These are phyloP conservation scores for Dermatemys mawii DNA, from an alignment of 2,113 vertebrate genomes.

Conservation along the genomic window DNA sequence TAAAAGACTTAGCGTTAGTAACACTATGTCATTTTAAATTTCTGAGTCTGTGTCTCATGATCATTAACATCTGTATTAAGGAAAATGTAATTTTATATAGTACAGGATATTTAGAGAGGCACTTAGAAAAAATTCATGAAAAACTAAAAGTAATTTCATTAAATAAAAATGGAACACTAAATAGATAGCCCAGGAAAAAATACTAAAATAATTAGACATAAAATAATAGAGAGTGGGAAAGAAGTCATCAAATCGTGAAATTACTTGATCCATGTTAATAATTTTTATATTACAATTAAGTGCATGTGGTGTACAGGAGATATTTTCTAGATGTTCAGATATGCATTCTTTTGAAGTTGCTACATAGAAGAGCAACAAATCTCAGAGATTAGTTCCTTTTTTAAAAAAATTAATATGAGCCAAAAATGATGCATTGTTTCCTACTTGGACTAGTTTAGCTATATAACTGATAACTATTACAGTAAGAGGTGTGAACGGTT, in stretches of 20 bases:
- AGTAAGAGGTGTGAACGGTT: neutral
- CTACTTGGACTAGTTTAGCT: neutral
- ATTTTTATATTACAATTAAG: neutral
- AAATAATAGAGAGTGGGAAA: neutral
- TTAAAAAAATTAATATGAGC: neutral
- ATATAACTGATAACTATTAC: neutral
- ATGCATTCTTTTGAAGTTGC: neutral
- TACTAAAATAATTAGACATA: neutral
- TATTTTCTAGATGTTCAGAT: neutral
- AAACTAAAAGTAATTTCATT: neutral
- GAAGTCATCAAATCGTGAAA: neutral
- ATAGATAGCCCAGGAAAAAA: neutral
- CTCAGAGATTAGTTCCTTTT: neutral
- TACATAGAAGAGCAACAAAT: neutral
- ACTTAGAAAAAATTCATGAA: neutral
- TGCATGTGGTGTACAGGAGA: neutral
- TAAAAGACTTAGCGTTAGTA: neutral
- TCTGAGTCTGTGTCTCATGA: neutral
- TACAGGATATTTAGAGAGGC: neutral
- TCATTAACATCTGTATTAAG: neutral
- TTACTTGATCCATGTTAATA: neutral
- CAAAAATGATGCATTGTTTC: neutral
- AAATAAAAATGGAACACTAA: slow-evolving; percentile 11
- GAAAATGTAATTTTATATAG: neutral
- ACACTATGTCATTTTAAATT: neutral